Evolutionary conservation across 1,140 invertebrate genomes (phyloP), one percentile per base, ranked within the genome.

Genomic region (Coelopa frigida): DNA sequence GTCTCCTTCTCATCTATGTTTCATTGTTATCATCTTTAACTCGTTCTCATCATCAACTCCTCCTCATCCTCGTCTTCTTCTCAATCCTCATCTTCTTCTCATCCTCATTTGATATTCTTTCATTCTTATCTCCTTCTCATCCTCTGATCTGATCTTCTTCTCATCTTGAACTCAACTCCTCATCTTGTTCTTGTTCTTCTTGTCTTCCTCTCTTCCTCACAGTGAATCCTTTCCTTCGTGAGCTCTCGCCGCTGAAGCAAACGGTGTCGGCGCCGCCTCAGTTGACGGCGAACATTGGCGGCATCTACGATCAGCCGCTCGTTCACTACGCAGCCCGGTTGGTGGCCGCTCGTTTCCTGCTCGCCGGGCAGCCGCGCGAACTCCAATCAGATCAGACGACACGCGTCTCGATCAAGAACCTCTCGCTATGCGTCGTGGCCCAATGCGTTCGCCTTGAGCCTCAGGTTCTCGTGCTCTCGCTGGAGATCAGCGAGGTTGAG

Each of bases 401-500:
- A 14, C 73, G 88, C 14, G 84, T 93, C 11, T 89, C 87, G 53
- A 80, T 89, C 1, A 90, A 91, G 73, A 81, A 83, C 14, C 70
- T 91, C 18, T 84, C 87, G 6, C 60, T 92, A 5, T 76, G 75
- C 35, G 88, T 84, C 59, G 59, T 92, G 10, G 75, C 78, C 4
- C 75, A 78, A 39, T 76, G 84, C 35, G 66, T 89, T 23, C 73
- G 73, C 23, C 57, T 90, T 21, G 74, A 78, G 51, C 85, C 89
- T 0, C 63, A 74, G n/a, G 59, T 83, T 18, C 78, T 89, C 37
- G 71, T 78, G 15, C 51, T 78, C 11, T 65, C 72, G 35, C 56
- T 86, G 26, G 73, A 75, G 55, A 59, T 64, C 33, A 61, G 44
- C 22, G 54, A 50, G 7, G n/a, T n/a, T n/a, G 41, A 38, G 15